Conservation (phyloP, 2,797 vertebrate genomes). For the Bradypus variegatus region DNA sequence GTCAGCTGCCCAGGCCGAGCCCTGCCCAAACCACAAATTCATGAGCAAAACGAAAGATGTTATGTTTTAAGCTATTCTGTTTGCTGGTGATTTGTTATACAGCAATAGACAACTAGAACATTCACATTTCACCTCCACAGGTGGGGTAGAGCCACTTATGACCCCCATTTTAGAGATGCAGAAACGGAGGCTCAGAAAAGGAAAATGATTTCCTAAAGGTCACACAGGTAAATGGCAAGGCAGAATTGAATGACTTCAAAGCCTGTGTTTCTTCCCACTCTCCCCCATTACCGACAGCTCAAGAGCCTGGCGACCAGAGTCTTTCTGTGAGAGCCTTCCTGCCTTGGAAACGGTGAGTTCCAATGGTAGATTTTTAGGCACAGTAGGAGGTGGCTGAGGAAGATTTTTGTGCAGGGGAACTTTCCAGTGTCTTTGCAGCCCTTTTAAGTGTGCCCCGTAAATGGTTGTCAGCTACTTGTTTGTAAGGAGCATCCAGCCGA, state of each 20-base stretch:
- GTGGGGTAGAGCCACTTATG: not conserved
- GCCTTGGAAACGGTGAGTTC: not conserved
- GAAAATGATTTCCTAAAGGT: not conserved
- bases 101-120: not conserved
- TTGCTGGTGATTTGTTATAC: not conserved
- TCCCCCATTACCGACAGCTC: no score
- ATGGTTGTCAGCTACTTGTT: not conserved
- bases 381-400: not conserved
- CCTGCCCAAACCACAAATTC: not conserved
- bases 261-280: not conserved
- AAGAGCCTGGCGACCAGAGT: not conserved
- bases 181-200: not conserved
- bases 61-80: not conserved
- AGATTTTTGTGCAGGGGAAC: not conserved
- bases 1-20: not conserved
- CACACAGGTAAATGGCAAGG: not conserved
- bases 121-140: not conserved
- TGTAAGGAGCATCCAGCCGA: not conserved
- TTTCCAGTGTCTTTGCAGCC: not conserved
- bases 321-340: not conserved
- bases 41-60: not conserved
- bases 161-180: not conserved
- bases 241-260: not conserved
- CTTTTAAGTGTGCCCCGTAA: accelerated
- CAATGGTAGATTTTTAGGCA: not conserved